Evolutionary conservation across 2,888 invertebrate genomes (phyloP).

Genomic region (Lutraria lutraria): DNA sequence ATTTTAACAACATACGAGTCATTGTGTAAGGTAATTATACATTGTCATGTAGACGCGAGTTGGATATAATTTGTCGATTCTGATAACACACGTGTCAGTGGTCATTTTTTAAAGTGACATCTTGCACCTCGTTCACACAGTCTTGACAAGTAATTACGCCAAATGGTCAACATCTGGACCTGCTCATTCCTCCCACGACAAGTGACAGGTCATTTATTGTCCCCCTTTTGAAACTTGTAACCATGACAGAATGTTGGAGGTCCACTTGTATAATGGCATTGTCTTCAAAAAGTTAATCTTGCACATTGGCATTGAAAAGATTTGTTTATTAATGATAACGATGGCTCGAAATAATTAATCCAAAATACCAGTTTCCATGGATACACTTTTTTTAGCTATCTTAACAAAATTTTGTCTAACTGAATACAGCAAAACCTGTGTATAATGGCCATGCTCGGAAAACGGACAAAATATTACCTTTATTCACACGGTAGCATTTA

Average conservation of each 20-base stretch:
- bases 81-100: slow-evolving; percentile 7
- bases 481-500: too few relatives aligned
- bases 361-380: too few relatives aligned
- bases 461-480: too few relatives aligned
- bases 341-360: background rate
- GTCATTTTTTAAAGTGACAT: slow-evolving; percentile 41
- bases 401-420: too few relatives aligned
- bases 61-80: background rate
- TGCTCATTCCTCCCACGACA: background rate
- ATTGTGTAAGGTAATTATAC: background rate
- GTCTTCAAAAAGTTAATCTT: background rate
- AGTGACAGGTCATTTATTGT: slow-evolving; percentile 28
- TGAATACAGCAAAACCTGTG: too few relatives aligned
- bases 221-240: background rate
- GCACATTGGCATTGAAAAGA: background rate
- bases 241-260: background rate
- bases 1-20: too few relatives aligned
- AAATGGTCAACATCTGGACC: background rate
- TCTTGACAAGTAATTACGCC: slow-evolving; percentile 13
- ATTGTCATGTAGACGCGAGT: background rate
- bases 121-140: slow-evolving; percentile 4
- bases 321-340: background rate
- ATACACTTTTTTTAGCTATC: too few relatives aligned
- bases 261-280: background rate
- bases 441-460: too few relatives aligned